These are phyloP conservation scores for Hemitrygon akajei DNA, from an alignment of 2,797 vertebrate species.

Conservation along the genomic window DNA sequence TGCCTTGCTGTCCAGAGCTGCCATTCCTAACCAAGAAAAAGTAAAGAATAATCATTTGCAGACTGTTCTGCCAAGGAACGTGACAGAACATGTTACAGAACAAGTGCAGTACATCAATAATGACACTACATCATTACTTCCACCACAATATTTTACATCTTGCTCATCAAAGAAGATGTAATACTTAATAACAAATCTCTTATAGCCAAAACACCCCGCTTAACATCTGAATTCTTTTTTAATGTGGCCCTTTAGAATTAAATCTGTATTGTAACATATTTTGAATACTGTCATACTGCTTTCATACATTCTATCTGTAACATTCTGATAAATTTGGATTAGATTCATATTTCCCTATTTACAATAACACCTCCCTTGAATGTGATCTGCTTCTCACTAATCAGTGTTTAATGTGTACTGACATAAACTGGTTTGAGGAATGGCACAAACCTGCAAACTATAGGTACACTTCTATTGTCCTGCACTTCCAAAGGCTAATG, in stretches of 20 bases:
- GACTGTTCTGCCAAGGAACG: not conserved
- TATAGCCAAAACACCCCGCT: not conserved
- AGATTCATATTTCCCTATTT: not conserved
- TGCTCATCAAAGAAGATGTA: not conserved
- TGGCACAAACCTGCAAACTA: not conserved
- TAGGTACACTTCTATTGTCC: not conserved
- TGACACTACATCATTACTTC: not conserved
- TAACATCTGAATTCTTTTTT: not conserved
- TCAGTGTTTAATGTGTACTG: not conserved
- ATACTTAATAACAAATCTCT: too few relatives aligned
- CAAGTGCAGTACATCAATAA: not conserved
- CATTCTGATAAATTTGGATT: not conserved
- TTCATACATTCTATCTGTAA: not conserved
- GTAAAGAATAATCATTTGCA: not conserved
- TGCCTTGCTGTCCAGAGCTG: slow-evolving; percentile 84
- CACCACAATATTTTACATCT: not conserved
- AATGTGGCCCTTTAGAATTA: not conserved
- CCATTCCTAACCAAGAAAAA: slow-evolving; percentile 68
- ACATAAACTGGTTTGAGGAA: not conserved
- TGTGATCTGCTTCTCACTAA: not conserved
- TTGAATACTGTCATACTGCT: not conserved
- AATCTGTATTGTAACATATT: not conserved
- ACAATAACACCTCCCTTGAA: not conserved
- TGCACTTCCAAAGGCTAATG: not conserved
- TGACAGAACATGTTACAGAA: not conserved